Evolutionary conservation across 2,888 invertebrate species (phyloP).

Genomic region (Dynastes hyllus): DNA sequence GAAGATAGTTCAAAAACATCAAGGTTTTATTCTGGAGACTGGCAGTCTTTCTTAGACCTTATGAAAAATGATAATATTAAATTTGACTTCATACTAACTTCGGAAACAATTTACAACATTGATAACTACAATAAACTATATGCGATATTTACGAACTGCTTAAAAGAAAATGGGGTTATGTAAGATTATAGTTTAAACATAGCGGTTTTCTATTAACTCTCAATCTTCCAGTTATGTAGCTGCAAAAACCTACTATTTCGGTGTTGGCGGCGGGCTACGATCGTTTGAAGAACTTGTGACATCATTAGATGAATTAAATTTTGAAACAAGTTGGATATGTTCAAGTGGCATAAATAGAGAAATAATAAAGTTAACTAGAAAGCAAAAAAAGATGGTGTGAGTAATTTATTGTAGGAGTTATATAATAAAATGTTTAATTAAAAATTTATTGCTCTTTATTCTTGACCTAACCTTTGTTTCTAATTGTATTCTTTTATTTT

Average conservation of each 20-base stretch:
- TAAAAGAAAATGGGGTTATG: constrained; percentile 78
- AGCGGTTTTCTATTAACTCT: neutral
- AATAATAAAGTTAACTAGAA: constrained; percentile 74
- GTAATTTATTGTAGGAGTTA: no score
- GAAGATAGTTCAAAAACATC: constrained; percentile 67
- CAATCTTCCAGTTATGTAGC: constrained; percentile 78
- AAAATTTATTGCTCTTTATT: constrained; percentile 7
- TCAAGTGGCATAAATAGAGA: constrained; percentile 78
- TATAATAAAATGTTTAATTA: constrained; percentile 27
- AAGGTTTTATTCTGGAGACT: constrained; percentile 80
- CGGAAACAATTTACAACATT: constrained; percentile 94
- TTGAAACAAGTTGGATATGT: constrained; percentile 78
- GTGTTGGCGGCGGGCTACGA: constrained; percentile 90
- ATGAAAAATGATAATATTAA: constrained; percentile 71
- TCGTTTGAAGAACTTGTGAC: constrained; percentile 82
- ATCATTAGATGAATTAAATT: constrained; percentile 74
- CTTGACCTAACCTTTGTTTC: neutral
- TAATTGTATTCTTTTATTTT: neutral
- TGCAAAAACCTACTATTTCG: constrained; percentile 95
- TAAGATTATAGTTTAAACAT: constrained; percentile 71
- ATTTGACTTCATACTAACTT: constrained; percentile 91
- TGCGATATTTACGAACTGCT: constrained; percentile 77
- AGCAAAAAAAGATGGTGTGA: constrained; percentile 32
- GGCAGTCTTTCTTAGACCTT: constrained; percentile 73
- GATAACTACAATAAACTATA: constrained; percentile 86